Evolutionary conservation across 2,113 vertebrate genomes (phyloP), one percentile per base, ranked within the genome.

Genomic region (Podilymbus podiceps): DNA sequence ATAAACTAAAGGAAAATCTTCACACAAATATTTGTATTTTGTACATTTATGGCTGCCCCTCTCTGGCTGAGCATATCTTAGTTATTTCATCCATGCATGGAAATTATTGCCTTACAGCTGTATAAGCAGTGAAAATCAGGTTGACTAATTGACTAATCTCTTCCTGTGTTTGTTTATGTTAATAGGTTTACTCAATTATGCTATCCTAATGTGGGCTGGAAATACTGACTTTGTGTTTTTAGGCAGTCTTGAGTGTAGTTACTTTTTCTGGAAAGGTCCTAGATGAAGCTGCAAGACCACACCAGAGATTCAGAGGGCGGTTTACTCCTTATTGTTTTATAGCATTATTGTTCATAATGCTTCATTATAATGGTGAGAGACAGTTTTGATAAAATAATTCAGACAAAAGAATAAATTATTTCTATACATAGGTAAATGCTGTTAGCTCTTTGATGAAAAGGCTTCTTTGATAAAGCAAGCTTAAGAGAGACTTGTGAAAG

Each of bases 81-180:
- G 12, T 83, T 76, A 77, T 87, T 88, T 83, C 50, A 69, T 50
- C 72, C 55, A 49, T 74, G 55, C 38, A 71, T 55, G 15, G 75
- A 89, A 94, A 94, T 90, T 73, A 50, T 28, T 96, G 55, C 64
- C 55, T 94, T 79, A 77, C 63, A 93, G 88, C 75, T 95, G 75
- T 83, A 80, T 85, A 94, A 96, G 78, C 92, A 91, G 23, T 63
- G 44, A 66, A 91, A 95, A 88, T 88, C 75, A 90, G 59, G 35
- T 71, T 88, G 85, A 50, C 49, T 91, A 94, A 96, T 81, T 72
- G 84, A 64, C 71, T 83, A 64, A 93, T 91, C 46, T 69, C 55
- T 91, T 76, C n/a, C 47, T 67, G 13, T 90, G 82, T 86, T 96
- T 93, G 53, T 76, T 85, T 94, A 80, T 80, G 50, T 73, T 91